A percentile compares a stretch with the other conserved stretches of the same genome.
Evolutionary conservation across 2,888 invertebrate species (phyloP).

Genomic region (Mimas tiliae): DNA sequence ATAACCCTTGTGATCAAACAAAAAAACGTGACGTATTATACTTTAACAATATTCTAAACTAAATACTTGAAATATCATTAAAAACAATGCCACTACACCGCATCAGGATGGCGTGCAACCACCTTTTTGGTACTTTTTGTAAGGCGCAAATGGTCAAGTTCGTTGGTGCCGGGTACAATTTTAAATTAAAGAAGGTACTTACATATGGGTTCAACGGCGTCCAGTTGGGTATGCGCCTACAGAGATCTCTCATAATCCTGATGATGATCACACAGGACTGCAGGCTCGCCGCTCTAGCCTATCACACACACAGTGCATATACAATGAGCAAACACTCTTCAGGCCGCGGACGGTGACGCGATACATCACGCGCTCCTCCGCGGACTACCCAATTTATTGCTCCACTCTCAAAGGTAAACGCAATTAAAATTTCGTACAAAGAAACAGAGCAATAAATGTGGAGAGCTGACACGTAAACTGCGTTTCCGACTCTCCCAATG

Average conservation of each 20-base stretch:
- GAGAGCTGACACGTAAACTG: constrained; percentile 56
- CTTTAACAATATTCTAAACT: too few relatives aligned
- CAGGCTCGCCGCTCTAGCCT: constrained; percentile 98
- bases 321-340: constrained; percentile 11
- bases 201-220: constrained; percentile 97
- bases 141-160: too few relatives aligned
- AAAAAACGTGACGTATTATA: too few relatives aligned
- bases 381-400: constrained; percentile 50
- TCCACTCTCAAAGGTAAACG: constrained; percentile 43
- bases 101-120: neutral
- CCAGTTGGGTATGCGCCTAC: constrained; percentile 97
- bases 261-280: constrained; percentile 99
- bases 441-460: constrained; percentile 61
- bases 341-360: constrained; percentile 31
- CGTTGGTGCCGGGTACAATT: too few relatives aligned
- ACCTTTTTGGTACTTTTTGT: too few relatives aligned
- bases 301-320: constrained; percentile 43
- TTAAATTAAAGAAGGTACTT: constrained; percentile 64
- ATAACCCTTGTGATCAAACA: too few relatives aligned
- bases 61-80: too few relatives aligned
- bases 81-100: neutral
- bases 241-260: constrained; percentile 97
- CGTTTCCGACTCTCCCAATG: constrained; percentile 67
- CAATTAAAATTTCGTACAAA: constrained; percentile 33
- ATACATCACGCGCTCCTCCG: constrained; percentile 26